These are phyloP conservation scores for Papilio machaon DNA, from an alignment of 1,140 invertebrate species.

Conservation along the genomic window DNA sequence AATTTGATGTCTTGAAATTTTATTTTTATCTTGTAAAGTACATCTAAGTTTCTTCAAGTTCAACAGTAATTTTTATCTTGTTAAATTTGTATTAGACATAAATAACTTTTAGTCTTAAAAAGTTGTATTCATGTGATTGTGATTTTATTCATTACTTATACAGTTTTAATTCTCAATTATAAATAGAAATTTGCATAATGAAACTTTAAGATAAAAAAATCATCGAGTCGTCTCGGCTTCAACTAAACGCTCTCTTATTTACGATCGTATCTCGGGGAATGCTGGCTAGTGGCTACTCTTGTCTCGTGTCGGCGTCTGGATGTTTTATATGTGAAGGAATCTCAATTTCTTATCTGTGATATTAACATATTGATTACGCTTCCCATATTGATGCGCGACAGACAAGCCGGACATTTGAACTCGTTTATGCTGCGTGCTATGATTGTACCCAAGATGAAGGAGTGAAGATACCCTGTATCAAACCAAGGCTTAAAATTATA, in stretches of 20 bases:
- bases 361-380: constrained; percentile 79
- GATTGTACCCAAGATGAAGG: constrained; percentile 38
- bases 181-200: constrained; percentile 67
- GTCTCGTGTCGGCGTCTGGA: constrained; percentile 65
- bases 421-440: constrained; percentile 48
- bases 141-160: constrained; percentile 27
- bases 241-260: constrained; percentile 60
- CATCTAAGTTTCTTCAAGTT: not conserved
- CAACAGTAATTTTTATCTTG: not conserved
- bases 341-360: constrained; percentile 74
- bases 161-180: constrained; percentile 48
- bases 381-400: constrained; percentile 71
- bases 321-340: constrained; percentile 72
- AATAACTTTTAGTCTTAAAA: constrained; percentile 14
- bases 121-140: not conserved
- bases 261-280: constrained; percentile 71
- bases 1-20: constrained; percentile 1
- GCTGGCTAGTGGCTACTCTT: constrained; percentile 70
- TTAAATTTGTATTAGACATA: not conserved
- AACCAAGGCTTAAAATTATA: not conserved
- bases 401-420: constrained; percentile 47
- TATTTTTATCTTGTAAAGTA: constrained; percentile 2
- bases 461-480: not conserved
- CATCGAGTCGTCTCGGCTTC: constrained; percentile 58
- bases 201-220: constrained; percentile 62